Percentiles rank a stretch among this genome's conserved stretches.
Conservation (phyloP, 2,888 invertebrate species). For the Baccha elongata region DNA sequence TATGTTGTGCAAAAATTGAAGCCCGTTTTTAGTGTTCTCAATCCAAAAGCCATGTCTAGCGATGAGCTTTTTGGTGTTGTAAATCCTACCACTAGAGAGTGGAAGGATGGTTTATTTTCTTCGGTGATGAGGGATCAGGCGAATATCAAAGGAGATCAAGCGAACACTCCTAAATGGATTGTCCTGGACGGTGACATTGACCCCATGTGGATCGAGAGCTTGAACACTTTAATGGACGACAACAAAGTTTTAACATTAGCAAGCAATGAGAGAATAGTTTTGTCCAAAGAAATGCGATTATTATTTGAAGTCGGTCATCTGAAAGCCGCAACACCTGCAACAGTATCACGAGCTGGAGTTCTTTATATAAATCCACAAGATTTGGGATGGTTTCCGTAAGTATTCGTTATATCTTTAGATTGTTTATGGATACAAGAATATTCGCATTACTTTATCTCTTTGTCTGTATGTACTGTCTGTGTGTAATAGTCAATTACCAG, state of each 20-base stretch:
- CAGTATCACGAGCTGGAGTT: conserved; percentile 97
- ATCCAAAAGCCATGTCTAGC: conserved; percentile 96
- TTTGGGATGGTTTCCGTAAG: conserved; percentile 97
- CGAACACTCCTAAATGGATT: conserved; percentile 96
- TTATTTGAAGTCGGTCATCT: conserved; percentile 96
- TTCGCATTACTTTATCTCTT: too few relatives aligned
- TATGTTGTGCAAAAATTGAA: conserved; percentile 87
- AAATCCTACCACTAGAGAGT: conserved; percentile 96
- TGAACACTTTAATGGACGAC: conserved; percentile 98
- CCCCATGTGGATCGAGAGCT: conserved; percentile 94
- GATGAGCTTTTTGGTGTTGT: conserved; percentile 97
- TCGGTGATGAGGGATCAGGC: conserved; percentile 97
- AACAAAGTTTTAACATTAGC: conserved; percentile 97
- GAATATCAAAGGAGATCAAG: conserved; percentile 86
- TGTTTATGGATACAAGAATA: too few relatives aligned
- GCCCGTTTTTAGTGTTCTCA: conserved; percentile 93
- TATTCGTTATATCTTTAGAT: too few relatives aligned
- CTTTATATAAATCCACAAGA: conserved; percentile 96
- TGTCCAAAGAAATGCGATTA: conserved; percentile 94
- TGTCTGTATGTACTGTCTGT: too few relatives aligned
- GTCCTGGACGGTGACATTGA: conserved; percentile 96
- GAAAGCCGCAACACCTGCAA: conserved; percentile 96
- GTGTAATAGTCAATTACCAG: too few relatives aligned
- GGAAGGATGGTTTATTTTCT: conserved; percentile 95
- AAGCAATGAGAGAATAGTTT: conserved; percentile 96